Evolutionary conservation across 2,113 vertebrate species (phyloP).

Genomic region (Bucco capensis): DNA sequence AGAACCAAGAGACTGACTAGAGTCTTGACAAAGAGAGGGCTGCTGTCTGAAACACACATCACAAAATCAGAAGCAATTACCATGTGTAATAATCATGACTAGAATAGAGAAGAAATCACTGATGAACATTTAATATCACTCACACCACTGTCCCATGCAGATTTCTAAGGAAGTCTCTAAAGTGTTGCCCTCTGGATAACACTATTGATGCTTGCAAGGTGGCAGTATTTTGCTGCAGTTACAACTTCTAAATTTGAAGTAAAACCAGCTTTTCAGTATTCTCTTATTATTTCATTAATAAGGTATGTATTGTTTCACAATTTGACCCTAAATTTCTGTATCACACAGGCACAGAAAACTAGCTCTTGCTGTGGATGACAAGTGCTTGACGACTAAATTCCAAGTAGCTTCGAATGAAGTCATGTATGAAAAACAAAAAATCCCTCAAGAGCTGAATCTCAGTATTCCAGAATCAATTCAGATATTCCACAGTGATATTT

Average conservation of each 20-base stretch:
- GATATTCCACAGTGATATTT: too few relatives aligned
- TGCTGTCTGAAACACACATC: constrained; percentile 74
- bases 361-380: too few relatives aligned
- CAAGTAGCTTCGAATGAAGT: too few relatives aligned
- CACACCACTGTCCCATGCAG: background rate
- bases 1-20: constrained; percentile 77
- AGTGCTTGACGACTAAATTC: too few relatives aligned
- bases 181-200: background rate
- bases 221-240: background rate
- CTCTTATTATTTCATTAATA: background rate
- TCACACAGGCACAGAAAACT: too few relatives aligned
- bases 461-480: too few relatives aligned
- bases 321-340: too few relatives aligned
- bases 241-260: background rate
- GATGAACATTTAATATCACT: background rate
- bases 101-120: background rate
- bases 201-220: background rate
- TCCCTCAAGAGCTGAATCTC: too few relatives aligned
- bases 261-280: background rate
- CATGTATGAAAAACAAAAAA: too few relatives aligned
- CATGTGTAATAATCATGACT: background rate
- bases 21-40: constrained; percentile 64
- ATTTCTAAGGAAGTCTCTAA: background rate
- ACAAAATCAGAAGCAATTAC: background rate
- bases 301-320: background rate